Conservation (phyloP, 2,113 vertebrate genomes). For the Bos indicus region DNA sequence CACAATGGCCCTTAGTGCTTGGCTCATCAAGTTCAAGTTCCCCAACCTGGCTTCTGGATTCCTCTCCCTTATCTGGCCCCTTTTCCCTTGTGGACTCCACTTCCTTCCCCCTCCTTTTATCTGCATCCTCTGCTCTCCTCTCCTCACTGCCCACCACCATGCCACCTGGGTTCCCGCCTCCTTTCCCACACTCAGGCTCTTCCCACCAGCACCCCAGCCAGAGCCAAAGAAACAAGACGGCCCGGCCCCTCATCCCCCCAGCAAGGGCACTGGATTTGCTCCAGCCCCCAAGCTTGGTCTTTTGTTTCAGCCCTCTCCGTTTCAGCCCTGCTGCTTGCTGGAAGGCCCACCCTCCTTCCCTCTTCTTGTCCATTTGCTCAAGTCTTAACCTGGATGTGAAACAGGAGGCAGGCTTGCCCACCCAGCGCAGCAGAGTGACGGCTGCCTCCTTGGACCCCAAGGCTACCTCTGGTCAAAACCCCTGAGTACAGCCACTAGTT, state of each 20-base stretch:
- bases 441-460: not conserved
- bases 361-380: not conserved
- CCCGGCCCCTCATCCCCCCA: not conserved
- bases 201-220: not conserved
- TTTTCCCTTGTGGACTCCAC: not conserved
- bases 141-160: not conserved
- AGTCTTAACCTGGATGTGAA: not conserved
- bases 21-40: conserved; percentile 35
- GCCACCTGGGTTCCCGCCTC: not conserved
- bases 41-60: not conserved
- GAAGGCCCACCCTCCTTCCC: not conserved
- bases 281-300: not conserved
- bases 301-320: not conserved
- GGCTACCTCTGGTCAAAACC: not conserved
- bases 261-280: not conserved
- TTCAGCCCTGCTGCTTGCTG: not conserved
- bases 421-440: not conserved
- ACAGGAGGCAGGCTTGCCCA: not conserved
- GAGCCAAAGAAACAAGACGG: not conserved
- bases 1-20: not conserved
- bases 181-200: not conserved
- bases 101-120: not conserved
- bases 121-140: not conserved
- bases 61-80: not conserved
- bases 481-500: not conserved